Evolutionary conservation across 2,113 vertebrate species (phyloP), one percentile per base, ranked within the genome.

Genomic region (Rafetus swinhoei): DNA sequence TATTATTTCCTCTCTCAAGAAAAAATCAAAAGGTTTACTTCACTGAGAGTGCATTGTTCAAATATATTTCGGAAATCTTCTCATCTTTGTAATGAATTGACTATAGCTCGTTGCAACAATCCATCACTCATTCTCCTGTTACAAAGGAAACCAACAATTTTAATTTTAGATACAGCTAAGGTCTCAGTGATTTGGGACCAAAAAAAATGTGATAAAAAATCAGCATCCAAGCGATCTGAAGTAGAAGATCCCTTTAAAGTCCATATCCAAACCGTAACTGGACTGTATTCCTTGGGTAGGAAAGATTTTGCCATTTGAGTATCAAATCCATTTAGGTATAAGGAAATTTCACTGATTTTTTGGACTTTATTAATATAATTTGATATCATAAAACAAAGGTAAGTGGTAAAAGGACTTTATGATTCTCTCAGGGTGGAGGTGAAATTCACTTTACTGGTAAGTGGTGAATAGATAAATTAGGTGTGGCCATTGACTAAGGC

Each of bases 41-140:
- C 3, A 77, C 1, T 1, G 5, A 27, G 21, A 89, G 85, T 84
- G 1, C 9, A 55, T 54, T 80, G 53, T 21, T 92, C 21, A 32
- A 89, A 93, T 59, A 56, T 57, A 89, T 90, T 93, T 90, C 12
- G 94, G 16, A n/a, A 11, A 62, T 59, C 12, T 55, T 85, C 59
- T 74, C 15, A 39, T 86, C 1, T 79, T 91, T 92, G 81, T 60
- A 82, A 39, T 84, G 32, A 14, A 55, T 81, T 19, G 32, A 54
- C 8, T 2, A 15, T 82, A 81, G 19, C 35, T 92, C 3, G 85
- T 50, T 16, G 77, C 25, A 27, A 27, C 19, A 25, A 45, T 74
- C 3, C 35, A 74, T 86, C 27, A 86, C 12, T 77, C 22, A 39
- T 6, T 92, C 60, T 92, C 13, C 77, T 21, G n/a, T 89, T 84